Conservation (phyloP, 1,140 invertebrate species). For the Aphelenchoides fujianensis region DNA sequence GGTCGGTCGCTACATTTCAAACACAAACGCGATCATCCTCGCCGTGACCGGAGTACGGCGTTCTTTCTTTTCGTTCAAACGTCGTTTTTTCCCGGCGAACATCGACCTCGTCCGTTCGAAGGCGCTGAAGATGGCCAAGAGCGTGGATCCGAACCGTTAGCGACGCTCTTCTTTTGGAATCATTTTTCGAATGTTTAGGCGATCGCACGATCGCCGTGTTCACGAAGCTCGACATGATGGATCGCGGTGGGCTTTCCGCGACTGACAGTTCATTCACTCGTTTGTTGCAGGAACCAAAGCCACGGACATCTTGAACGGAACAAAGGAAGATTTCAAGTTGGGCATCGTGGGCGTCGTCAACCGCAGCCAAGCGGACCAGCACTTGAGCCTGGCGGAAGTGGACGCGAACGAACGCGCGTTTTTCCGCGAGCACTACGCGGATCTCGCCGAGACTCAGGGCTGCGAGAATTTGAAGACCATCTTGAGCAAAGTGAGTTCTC, state of each 20-base stretch:
- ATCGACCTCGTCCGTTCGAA: constrained; percentile 93
- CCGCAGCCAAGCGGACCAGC: constrained; percentile 90
- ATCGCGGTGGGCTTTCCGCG: constrained; percentile 65
- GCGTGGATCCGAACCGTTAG: constrained; percentile 71
- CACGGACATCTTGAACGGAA: constrained; percentile 90
- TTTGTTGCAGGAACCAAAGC: constrained; percentile 79
- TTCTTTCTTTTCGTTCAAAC: no score
- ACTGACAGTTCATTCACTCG: no score
- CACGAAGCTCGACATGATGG: constrained; percentile 97
- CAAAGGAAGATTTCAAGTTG: constrained; percentile 92
- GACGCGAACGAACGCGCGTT: constrained; percentile 66
- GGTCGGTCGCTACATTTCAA: constrained; percentile 66
- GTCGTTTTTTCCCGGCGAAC: no score
- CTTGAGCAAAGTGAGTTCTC: constrained; percentile 68
- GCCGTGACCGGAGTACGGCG: constrained; percentile 82
- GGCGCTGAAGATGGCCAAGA: constrained; percentile 84
- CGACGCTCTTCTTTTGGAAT: no score
- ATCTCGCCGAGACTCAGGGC: constrained; percentile 86
- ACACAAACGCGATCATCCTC: constrained; percentile 68
- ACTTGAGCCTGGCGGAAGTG: constrained; percentile 70
- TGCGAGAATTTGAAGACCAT: constrained; percentile 91
- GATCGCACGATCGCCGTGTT: constrained; percentile 88
- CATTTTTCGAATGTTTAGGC: no score
- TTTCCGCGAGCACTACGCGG: constrained; percentile 90
- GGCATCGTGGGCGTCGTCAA: constrained; percentile 96